Evolutionary conservation across 2,888 invertebrate species (phyloP), one percentile per base, ranked within the genome.

Genomic region (Dione juno): DNA sequence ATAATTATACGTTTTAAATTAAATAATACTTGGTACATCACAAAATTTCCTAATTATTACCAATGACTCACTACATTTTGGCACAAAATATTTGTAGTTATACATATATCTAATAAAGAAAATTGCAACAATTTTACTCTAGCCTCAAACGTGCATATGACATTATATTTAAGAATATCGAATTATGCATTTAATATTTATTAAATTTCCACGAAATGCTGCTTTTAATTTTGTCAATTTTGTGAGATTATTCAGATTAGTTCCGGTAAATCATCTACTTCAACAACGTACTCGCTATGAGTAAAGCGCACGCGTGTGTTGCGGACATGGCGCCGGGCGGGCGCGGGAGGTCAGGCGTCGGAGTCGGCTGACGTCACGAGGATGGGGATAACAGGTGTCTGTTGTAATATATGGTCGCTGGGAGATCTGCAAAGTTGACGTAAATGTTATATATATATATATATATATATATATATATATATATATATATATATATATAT

Each of bases 361-460:
- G 82, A 66, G 71, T 89, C 92, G 16, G 90, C 82, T 63, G 89
- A 86, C 78, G 89, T 92, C 81, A 93, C 92, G 70, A 93, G 82
- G 77, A 92, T 92, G 14, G 92, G 92, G 75, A 91, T 90, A 71
- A 86, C 84, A 66, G 86, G 84, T 40, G 78, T 77, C 69, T 86
- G 85, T 54, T 78, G 80, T 50, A 77, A 67, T 67, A 88, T 82
- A 71, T 84, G 82, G 66, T 87, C 87, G 77, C 90, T 92, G 66
- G 89, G 88, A 43, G 90, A 90, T 80, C 91, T 92, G 83, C 16
- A 81, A 81, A 64, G 68, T 28, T 45, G 16, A 59, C 16, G 2
- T 14, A 8, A 11, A 19, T 19, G 11, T 50, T 50, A 50, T 19
- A n/a, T 19, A 19, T 11, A 10, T 28, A 28, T 28, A 28, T 28